Evolutionary conservation across 2,797 vertebrate genomes (phyloP).

Genomic region (Pteronotus mesoamericanus): DNA sequence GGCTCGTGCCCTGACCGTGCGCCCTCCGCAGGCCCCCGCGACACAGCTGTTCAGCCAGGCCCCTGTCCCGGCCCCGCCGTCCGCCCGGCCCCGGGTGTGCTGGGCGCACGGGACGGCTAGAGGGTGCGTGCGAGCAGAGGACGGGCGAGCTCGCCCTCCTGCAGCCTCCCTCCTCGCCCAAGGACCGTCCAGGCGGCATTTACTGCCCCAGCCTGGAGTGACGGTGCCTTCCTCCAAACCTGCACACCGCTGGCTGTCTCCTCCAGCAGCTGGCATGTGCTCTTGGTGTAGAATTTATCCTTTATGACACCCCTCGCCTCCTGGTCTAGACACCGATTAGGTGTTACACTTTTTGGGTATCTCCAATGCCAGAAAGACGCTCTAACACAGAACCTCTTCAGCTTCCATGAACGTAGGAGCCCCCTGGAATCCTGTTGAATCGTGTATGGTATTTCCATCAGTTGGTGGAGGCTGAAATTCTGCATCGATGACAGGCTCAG

Average conservation of each 20-base stretch:
- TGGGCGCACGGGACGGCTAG: not conserved
- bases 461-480: not conserved
- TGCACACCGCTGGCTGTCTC: not conserved
- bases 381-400: not conserved
- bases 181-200: not conserved
- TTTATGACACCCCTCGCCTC: not conserved
- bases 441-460: not conserved
- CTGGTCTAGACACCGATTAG: not conserved
- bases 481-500: not conserved
- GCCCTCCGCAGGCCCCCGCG: not conserved
- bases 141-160: not conserved
- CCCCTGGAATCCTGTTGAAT: not conserved
- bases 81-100: not conserved
- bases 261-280: not conserved
- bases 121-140: not conserved
- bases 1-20: not conserved
- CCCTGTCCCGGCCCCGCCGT: not conserved
- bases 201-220: not conserved
- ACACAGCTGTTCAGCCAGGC: not conserved
- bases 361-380: not conserved
- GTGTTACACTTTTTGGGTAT: not conserved
- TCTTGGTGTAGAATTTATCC: not conserved
- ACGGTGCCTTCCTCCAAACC: not conserved
- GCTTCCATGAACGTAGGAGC: not conserved
- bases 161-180: not conserved